Conservation (phyloP, 2,113 vertebrate species). For the Eudyptes chrysolophus region DNA sequence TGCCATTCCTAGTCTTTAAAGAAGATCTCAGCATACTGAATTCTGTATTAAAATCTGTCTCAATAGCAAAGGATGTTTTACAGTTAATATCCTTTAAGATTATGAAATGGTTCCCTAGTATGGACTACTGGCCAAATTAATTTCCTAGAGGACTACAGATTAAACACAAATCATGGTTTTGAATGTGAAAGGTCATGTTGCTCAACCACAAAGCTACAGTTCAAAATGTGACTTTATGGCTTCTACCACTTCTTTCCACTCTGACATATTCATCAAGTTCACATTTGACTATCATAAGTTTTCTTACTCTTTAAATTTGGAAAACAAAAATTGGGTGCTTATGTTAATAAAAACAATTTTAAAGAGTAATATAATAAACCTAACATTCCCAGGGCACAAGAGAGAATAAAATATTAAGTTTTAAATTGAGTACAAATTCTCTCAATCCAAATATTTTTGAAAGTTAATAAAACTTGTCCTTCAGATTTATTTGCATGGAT, state of each 20-base stretch:
- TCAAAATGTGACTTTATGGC: not conserved
- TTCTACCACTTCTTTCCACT: not conserved
- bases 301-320: not conserved
- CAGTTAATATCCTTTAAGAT: not conserved
- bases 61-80: not conserved
- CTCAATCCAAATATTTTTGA: not conserved
- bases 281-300: not conserved
- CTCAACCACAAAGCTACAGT: not conserved
- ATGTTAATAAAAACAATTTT: not conserved
- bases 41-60: not conserved
- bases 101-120: not conserved
- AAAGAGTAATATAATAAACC: not conserved
- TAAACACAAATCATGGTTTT: not conserved
- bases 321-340: not conserved
- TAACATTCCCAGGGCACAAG: not conserved
- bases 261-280: constrained; percentile 2
- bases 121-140: not conserved
- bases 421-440: not conserved
- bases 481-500: not conserved
- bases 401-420: not conserved
- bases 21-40: not conserved
- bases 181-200: not conserved
- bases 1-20: not conserved
- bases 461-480: not conserved
- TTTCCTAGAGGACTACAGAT: constrained; percentile 10